Conservation (phyloP, 2,113 vertebrate genomes). For the Chinchilla lanigera region DNA sequence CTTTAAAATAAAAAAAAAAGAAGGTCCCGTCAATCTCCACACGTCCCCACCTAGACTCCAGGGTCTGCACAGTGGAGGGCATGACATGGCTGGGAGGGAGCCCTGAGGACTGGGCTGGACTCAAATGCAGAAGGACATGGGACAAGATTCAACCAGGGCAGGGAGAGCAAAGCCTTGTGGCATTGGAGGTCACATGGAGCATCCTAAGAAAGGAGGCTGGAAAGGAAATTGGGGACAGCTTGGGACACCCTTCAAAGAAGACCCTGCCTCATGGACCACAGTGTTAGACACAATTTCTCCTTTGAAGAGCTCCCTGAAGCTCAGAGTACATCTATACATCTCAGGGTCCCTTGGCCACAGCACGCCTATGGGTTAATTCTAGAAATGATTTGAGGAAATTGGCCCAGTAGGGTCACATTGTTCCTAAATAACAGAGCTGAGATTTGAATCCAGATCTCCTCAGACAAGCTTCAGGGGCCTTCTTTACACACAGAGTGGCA, state of each 20-base stretch:
- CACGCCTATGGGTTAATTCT: fast-evolving
- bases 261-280: fast-evolving
- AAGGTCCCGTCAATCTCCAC: not conserved
- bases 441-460: not conserved
- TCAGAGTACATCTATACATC: fast-evolving
- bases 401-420: fast-evolving
- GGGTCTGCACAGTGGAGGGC: not conserved
- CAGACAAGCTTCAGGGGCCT: not conserved
- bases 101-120: not conserved
- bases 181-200: fast-evolving
- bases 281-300: fast-evolving
- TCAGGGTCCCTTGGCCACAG: not conserved
- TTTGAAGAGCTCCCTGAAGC: no score
- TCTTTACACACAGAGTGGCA: not conserved
- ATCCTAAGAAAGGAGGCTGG: not conserved
- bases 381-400: fast-evolving
- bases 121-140: not conserved
- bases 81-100: not conserved
- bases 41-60: not conserved
- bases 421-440: not conserved
- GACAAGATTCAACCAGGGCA: not conserved
- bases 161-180: fast-evolving
- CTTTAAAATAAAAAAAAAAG: no score
- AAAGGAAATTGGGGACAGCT: not conserved
- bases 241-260: not conserved